phyloP scores from a whole-genome alignment of 2,888 invertebrate species.

The Dicyrtomina minuta region DNA sequence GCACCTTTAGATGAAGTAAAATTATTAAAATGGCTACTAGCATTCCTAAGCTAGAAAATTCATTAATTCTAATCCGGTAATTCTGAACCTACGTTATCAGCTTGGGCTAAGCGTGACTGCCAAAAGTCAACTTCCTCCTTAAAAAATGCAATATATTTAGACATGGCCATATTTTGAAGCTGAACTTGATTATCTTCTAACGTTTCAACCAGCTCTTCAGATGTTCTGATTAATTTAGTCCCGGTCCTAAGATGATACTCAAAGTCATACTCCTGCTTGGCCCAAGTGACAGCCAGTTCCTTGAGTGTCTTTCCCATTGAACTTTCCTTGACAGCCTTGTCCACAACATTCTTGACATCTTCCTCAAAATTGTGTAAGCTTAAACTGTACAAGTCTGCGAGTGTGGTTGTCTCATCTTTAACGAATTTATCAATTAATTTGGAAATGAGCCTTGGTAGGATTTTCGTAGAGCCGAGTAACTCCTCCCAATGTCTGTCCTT shows the following conservation, averaged over 20 bases:
- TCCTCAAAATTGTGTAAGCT: conserved; percentile 96
- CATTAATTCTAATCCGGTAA: no score
- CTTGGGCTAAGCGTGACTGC: conserved; percentile 88
- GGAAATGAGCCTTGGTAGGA: not conserved
- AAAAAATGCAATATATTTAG: conserved; percentile 92
- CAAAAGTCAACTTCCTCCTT: conserved; percentile 89
- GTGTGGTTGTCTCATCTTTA: conserved; percentile 88
- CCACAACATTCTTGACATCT: conserved; percentile 95
- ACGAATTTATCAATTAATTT: conserved; percentile 66
- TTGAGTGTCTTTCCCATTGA: conserved; percentile 94
- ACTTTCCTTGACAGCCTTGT: conserved; percentile 98
- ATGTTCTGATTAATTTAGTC: conserved; percentile 81
- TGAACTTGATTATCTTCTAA: conserved; percentile 97
- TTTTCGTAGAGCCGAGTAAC: conserved; percentile 91
- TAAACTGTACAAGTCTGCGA: conserved; percentile 85
- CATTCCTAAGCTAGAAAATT: no score
- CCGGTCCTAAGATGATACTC: conserved; percentile 84
- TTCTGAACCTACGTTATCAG: conserved; percentile 67
- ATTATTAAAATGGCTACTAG: no score
- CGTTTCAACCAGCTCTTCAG: conserved; percentile 94
- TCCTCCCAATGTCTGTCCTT: conserved; percentile 96
- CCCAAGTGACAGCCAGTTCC: conserved; percentile 89
- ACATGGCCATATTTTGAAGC: conserved; percentile 92
- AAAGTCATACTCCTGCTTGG: conserved; percentile 85
- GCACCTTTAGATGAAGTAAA: no score